Evolutionary conservation across 1,140 invertebrate genomes (phyloP), one percentile per base, ranked within the genome.

Genomic region (Acromyrmex charruanus): DNA sequence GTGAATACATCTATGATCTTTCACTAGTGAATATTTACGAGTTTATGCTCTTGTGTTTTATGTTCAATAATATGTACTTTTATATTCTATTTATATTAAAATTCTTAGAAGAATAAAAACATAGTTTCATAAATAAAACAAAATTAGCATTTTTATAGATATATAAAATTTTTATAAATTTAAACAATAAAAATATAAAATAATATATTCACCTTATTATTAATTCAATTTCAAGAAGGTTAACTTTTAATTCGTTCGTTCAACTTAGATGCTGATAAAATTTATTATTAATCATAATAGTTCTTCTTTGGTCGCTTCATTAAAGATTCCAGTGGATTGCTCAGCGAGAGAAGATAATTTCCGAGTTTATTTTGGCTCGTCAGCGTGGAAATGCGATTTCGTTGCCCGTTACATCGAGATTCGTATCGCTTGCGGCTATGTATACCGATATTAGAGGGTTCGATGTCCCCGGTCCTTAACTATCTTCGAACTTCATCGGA

Each of bases 321-420:
- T 84, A 63, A 63, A 58, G 55, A 75, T 84, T 72, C 55, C 10
- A 18, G 4, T n/a, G 18, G 16, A 58, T 61, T 49, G 66, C 79
- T 74, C 25, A 10, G n/a, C 9, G n/a, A 75, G 39, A 74, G 63
- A 28, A 72, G 39, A 75, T 84, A 84, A 84, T 75, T 84, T 84
- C n/a, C 53, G 69, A 84, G 80, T 84, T 84, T 84, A 84, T 84
- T 84, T 84, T 84, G 80, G 69, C 53, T 84, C 80, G 80, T 84
- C 80, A 49, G 55, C 55, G 35, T 39, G 80, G 80, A 75, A 75
- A 84, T 25, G 80, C 80, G 80, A 84, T 84, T 84, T 84, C 80
- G 80, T 72, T 84, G 74, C 68, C 39, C 69, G 55, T 84, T 84
- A 84, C 55, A 61, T 84, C 69, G 80, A 84, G 80, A 84, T 84